phyloP scores from a whole-genome alignment of 2,888 invertebrate genomes.

The Alentia gelatinosa region DNA sequence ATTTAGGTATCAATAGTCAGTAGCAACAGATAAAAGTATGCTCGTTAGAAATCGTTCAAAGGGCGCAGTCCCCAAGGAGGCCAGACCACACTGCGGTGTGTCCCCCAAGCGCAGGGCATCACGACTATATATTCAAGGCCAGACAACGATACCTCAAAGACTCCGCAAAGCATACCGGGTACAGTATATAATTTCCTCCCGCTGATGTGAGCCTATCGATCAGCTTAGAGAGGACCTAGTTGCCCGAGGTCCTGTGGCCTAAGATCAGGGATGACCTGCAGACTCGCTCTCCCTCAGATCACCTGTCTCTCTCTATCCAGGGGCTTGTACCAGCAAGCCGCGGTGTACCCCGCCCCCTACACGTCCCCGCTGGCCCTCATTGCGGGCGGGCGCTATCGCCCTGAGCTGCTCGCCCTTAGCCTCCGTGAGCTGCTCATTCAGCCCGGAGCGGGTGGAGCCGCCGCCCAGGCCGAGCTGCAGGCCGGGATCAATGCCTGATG shows the following conservation, averaged over 20 bases:
- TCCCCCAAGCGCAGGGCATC: no score
- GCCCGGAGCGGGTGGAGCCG: not conserved
- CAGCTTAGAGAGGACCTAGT: not conserved
- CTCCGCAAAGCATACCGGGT: not conserved
- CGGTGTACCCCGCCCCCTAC: not conserved
- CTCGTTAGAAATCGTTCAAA: no score
- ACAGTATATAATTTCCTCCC: not conserved
- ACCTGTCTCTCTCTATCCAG: not conserved
- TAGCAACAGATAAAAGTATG: no score
- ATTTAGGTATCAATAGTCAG: no score
- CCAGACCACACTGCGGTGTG: no score
- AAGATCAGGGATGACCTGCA: not conserved
- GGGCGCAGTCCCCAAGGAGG: no score
- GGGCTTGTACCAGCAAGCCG: not conserved
- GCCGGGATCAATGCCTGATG: not conserved
- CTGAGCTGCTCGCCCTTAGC: not conserved
- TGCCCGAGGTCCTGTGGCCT: not conserved
- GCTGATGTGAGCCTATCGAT: not conserved
- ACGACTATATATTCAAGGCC: not conserved
- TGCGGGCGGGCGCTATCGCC: not conserved
- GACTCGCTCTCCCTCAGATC: not conserved
- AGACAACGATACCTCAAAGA: not conserved
- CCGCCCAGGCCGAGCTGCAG: not conserved
- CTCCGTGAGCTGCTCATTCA: conserved; percentile 1
- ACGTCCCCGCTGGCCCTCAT: not conserved